Evolutionary conservation across 2,113 vertebrate genomes (phyloP).

Genomic region (Eira barbara): DNA sequence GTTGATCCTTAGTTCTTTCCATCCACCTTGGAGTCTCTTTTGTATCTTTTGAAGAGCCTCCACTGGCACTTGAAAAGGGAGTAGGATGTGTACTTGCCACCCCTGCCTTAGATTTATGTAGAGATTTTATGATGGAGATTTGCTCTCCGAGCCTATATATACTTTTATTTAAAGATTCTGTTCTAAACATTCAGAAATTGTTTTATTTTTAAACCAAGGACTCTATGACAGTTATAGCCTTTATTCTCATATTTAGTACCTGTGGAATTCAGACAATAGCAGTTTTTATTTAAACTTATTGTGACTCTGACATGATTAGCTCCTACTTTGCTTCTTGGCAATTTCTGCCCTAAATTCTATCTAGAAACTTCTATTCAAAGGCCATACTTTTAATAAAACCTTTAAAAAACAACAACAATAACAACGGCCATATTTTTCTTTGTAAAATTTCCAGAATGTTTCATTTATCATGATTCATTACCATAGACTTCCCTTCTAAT

Average conservation of each 20-base stretch:
- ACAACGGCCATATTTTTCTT: neutral
- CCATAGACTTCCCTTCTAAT: neutral
- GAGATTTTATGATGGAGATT: conserved; percentile 30
- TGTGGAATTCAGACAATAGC: neutral
- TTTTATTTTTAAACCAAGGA: conserved; percentile 50
- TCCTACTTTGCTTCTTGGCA: neutral
- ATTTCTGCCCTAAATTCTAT: conserved; percentile 3
- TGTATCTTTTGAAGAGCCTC: neutral
- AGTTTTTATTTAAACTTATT: conserved; percentile 57
- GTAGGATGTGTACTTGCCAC: neutral
- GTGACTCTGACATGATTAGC: neutral
- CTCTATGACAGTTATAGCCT: neutral
- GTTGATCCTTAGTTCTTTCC: neutral
- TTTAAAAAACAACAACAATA: too few species aligned
- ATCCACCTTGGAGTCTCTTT: neutral
- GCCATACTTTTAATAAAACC: neutral
- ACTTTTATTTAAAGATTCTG: conserved; percentile 19
- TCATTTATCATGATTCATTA: neutral
- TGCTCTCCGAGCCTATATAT: neutral
- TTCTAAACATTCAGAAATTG: neutral
- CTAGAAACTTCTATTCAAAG: conserved; percentile 5
- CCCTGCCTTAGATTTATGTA: neutral
- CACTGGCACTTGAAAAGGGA: conserved; percentile 2
- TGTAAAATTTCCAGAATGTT: neutral
- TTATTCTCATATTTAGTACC: neutral